Conservation (phyloP, 1,140 invertebrate genomes). For the Drosophila pseudoananassae region DNA sequence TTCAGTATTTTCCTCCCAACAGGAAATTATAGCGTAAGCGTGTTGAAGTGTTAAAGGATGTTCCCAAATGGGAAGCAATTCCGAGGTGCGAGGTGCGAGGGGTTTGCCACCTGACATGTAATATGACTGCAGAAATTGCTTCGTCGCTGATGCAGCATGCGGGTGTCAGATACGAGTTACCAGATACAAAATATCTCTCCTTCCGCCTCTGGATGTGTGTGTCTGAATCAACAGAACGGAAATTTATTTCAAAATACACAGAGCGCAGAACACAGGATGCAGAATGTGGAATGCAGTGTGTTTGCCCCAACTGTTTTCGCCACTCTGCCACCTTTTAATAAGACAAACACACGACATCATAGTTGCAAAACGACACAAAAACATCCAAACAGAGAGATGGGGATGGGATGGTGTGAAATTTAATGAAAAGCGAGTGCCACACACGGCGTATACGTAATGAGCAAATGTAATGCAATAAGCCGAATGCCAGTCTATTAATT, state of each 20-base stretch:
- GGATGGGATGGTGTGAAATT: conserved; percentile 2
- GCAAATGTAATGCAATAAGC: conserved; percentile 39
- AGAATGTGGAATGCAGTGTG: conserved; percentile 13
- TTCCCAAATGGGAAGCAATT: conserved; percentile 28
- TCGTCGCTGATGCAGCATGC: conserved; percentile 49
- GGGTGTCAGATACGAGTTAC: conserved; percentile 64
- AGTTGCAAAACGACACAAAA: neutral
- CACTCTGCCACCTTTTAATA: conserved; percentile 61
- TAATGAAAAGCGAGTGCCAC: conserved; percentile 42
- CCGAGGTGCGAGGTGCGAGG: conserved; percentile 18
- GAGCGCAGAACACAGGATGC: conserved; percentile 52
- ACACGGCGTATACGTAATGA: conserved; percentile 41
- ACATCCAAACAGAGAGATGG: neutral
- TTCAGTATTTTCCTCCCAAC: conserved; percentile 48
- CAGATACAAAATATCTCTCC: conserved; percentile 27
- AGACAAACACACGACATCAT: conserved; percentile 49
- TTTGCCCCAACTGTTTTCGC: conserved; percentile 29
- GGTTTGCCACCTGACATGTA: conserved; percentile 61
- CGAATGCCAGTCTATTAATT: conserved; percentile 20
- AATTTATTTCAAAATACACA: conserved; percentile 78
- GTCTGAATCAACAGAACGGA: conserved; percentile 69
- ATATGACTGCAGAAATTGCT: conserved; percentile 72
- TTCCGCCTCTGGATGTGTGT: conserved; percentile 1
- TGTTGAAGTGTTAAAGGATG: conserved; percentile 77
- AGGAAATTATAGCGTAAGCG: conserved; percentile 76